phyloP scores from a whole-genome alignment of 1,140 invertebrate species.

The Acromyrmex heyeri region DNA sequence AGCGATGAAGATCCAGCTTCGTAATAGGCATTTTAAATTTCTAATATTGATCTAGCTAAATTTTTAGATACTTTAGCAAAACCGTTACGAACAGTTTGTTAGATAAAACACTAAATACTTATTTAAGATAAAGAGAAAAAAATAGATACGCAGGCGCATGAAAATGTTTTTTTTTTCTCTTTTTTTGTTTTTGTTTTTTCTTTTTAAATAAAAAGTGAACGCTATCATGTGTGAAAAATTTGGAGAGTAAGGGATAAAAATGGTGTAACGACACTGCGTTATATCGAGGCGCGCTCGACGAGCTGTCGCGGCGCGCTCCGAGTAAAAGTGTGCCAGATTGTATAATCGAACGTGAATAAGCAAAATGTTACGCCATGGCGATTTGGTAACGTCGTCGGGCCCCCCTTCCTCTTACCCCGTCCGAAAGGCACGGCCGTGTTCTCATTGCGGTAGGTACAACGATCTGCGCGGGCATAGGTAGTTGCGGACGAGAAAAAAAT shows the following conservation, averaged over 20 bases:
- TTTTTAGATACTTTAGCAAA: no score
- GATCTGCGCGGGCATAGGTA: slow-evolving; percentile 14
- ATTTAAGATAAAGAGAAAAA: not conserved
- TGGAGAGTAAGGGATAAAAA: slow-evolving; percentile 8
- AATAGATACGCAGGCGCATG: no score
- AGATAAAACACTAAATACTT: not conserved
- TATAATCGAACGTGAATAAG: slow-evolving; percentile 87
- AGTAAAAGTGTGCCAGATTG: slow-evolving; percentile 87
- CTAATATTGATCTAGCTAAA: no score
- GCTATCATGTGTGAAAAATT: not conserved
- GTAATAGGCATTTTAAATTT: no score
- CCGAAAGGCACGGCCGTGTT: slow-evolving; percentile 78
- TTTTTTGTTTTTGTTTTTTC: not conserved
- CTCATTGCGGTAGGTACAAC: slow-evolving; percentile 80
- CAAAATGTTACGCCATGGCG: slow-evolving; percentile 86
- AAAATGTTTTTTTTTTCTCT: not conserved
- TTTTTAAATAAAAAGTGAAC: not conserved
- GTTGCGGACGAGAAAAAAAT: slow-evolving; percentile 65
- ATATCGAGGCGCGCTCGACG: slow-evolving; percentile 43
- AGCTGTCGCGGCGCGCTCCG: slow-evolving; percentile 66
- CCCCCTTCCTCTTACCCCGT: slow-evolving; percentile 60
- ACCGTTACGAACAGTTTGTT: no score
- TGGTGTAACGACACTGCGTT: slow-evolving; percentile 11
- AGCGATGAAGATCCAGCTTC: no score
- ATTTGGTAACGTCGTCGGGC: slow-evolving; percentile 84